Conservation (phyloP, 2,888 invertebrate species). For the Drosophila meridiana region DNA sequence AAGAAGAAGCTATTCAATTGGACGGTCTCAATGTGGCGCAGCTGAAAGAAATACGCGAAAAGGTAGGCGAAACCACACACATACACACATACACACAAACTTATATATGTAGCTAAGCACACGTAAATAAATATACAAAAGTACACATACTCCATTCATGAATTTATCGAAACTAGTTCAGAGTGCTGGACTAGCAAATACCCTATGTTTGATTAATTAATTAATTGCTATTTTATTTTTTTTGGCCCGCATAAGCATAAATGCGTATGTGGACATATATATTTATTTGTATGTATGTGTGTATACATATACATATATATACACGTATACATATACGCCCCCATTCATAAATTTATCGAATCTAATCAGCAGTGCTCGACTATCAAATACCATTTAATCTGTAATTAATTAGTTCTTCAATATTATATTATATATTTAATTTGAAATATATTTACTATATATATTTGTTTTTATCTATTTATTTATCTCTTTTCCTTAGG, state of each 20-base stretch:
- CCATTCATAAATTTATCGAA: not conserved
- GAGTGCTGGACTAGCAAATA: not conserved
- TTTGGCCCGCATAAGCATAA: not conserved
- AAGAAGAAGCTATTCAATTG: conserved; percentile 98
- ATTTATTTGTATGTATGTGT: not conserved
- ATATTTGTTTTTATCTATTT: not conserved
- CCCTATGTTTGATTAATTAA: no score
- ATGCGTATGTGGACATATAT: not conserved
- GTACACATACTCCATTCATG: not conserved
- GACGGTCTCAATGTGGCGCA: conserved; percentile 98
- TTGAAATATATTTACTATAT: not conserved
- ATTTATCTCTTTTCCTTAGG: conserved; percentile 75
- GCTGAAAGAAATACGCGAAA: conserved; percentile 95
- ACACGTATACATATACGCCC: not conserved
- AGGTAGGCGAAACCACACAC: conserved; percentile 80
- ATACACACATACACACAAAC: not conserved
- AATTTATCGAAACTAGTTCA: not conserved
- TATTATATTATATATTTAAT: not conserved
- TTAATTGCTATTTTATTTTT: not conserved
- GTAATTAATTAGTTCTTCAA: not conserved
- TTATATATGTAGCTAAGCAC: no score
- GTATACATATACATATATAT: not conserved
- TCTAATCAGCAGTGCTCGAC: not conserved
- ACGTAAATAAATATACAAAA: not conserved
- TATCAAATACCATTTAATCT: not conserved